These are phyloP conservation scores for Pachypsylla venusta DNA, from an alignment of 1,140 invertebrate species.

Conservation along the genomic window DNA sequence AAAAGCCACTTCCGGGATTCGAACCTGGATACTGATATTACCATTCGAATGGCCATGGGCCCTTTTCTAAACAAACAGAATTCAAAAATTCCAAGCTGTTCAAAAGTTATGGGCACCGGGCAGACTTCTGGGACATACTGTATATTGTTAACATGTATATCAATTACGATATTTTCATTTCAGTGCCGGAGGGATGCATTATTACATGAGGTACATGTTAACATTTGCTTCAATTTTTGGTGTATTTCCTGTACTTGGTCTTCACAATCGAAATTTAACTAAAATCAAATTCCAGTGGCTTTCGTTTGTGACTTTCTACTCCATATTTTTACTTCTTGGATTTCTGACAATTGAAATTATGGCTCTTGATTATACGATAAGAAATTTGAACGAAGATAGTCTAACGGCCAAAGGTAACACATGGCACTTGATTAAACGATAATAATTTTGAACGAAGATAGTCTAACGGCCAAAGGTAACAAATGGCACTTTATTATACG, in stretches of 20 bases:
- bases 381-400: slow-evolving; percentile 22
- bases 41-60: no score
- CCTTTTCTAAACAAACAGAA: no score
- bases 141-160: no score
- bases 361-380: slow-evolving; percentile 21
- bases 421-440: slow-evolving; percentile 21
- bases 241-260: slow-evolving; percentile 19
- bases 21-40: no score
- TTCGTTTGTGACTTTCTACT: slow-evolving; percentile 17
- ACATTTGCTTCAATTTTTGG: slow-evolving; percentile 18
- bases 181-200: slow-evolving; percentile 19
- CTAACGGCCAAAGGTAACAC: slow-evolving; percentile 22
- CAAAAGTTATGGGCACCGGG: no score
- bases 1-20: no score
- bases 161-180: no score
- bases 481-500: slow-evolving; percentile 20
- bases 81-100: no score
- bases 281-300: slow-evolving; percentile 19
- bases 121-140: no score
- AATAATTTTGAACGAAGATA: slow-evolving; percentile 22
- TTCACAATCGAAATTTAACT: slow-evolving; percentile 16
- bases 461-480: slow-evolving; percentile 21
- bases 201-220: slow-evolving; percentile 20
- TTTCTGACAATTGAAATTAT: slow-evolving; percentile 20
- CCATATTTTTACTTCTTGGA: slow-evolving; percentile 16